phyloP scores from a whole-genome alignment of 2,113 vertebrate genomes.

The Phalacrocorax pelagicus region DNA sequence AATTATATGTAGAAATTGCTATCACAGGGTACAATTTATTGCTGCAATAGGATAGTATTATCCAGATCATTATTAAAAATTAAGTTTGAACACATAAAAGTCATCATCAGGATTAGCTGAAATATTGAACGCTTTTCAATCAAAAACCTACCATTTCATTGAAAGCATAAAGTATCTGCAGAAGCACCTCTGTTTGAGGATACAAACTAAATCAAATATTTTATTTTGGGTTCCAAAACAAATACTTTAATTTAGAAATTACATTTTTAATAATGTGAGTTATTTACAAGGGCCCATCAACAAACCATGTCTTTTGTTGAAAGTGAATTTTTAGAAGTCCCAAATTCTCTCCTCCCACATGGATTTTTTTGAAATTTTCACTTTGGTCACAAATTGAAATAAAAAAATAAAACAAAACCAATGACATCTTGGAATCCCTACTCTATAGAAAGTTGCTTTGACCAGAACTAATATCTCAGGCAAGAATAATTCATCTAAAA shows the following conservation, averaged over 20 bases:
- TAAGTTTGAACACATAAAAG: background rate
- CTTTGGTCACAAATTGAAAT: background rate
- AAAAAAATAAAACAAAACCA: background rate
- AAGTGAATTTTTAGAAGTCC: background rate
- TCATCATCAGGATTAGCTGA: background rate
- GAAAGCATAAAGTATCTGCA: background rate
- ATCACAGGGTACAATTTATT: background rate
- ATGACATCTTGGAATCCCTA: background rate
- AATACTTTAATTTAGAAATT: background rate
- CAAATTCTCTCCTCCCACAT: background rate
- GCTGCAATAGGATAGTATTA: background rate
- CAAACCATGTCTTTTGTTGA: background rate
- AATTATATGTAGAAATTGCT: background rate
- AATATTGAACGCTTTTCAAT: background rate
- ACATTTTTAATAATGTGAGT: background rate
- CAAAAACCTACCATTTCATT: background rate
- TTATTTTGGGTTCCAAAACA: background rate
- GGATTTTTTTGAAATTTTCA: background rate
- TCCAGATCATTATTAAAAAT: background rate
- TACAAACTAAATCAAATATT: background rate
- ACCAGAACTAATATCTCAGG: background rate
- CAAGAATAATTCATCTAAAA: background rate
- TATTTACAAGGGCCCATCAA: background rate
- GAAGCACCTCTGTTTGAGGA: background rate
- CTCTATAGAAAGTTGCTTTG: background rate